Evolutionary conservation across 2,113 vertebrate species (phyloP).

Genomic region (Anthoscopus minutus): DNA sequence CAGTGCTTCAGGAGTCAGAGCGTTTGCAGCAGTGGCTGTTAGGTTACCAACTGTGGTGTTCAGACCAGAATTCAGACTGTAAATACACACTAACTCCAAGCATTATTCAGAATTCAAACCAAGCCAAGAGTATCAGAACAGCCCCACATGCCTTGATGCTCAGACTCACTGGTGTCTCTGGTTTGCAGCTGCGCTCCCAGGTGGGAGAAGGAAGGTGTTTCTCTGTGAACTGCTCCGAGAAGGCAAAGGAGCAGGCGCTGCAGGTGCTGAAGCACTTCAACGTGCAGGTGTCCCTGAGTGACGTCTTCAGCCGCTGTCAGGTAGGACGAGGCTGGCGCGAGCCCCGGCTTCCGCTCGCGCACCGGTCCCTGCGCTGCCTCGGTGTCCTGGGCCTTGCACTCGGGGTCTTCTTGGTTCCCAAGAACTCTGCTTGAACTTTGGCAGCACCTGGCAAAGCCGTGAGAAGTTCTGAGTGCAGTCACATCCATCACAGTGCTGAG

Average conservation of each 20-base stretch:
- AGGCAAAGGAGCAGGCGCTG: conserved; percentile 79
- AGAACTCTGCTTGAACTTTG: not conserved
- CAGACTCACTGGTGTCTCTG: not conserved
- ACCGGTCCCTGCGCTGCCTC: not conserved
- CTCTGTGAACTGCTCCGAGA: conserved; percentile 79
- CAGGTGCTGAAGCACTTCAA: conserved; percentile 82
- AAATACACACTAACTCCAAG: not conserved
- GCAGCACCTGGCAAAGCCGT: not conserved
- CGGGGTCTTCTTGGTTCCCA: not conserved
- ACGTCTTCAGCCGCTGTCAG: conserved; percentile 89
- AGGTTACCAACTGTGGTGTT: not conserved
- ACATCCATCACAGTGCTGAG: not conserved
- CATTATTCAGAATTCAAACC: not conserved
- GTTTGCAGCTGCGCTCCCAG: conserved; percentile 79
- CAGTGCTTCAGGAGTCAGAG: not conserved
- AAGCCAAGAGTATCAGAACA: not conserved
- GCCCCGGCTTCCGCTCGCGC: not conserved
- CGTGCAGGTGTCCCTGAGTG: conserved; percentile 61
- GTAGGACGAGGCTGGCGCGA: conserved; percentile 49
- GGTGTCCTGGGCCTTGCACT: not conserved
- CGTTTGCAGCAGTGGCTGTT: not conserved
- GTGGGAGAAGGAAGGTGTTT: conserved; percentile 83
- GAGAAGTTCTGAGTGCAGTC: not conserved
- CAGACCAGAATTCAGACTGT: not conserved
- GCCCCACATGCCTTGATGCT: accelerated